Evolutionary conservation across 1,140 invertebrate genomes (phyloP).

Genomic region (Drosophila quadrilineata): DNA sequence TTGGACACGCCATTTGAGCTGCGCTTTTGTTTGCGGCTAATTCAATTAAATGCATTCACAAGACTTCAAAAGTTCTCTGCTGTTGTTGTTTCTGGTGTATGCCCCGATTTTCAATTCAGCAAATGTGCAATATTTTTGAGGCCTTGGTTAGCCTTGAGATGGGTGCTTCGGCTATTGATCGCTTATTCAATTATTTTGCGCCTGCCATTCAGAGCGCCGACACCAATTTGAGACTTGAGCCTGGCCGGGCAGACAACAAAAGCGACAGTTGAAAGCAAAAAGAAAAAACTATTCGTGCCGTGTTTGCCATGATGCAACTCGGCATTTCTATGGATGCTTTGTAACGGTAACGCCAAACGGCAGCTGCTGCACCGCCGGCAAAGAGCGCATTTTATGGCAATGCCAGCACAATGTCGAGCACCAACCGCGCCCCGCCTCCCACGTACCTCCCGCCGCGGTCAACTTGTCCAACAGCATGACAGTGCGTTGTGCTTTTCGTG

Average conservation of each 20-base stretch:
- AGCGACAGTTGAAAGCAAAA: slow-evolving; percentile 40
- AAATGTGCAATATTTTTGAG: no score
- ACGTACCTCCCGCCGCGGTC: no score
- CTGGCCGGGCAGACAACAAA: slow-evolving; percentile 45
- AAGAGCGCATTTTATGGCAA: no score
- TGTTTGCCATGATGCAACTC: slow-evolving; percentile 54
- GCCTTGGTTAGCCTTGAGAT: no score
- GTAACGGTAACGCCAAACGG: no score
- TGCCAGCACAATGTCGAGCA: slow-evolving; percentile 42
- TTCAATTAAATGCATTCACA: slow-evolving; percentile 36
- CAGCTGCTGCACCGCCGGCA: slow-evolving; percentile 43
- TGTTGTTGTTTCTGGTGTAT: no score
- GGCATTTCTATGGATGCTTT: slow-evolving; percentile 73
- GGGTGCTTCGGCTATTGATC: slow-evolving; percentile 75
- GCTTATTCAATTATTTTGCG: slow-evolving; percentile 69
- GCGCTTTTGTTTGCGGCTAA: slow-evolving; percentile 14
- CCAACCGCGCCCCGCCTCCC: neutral
- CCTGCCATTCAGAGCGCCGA: slow-evolving; percentile 40
- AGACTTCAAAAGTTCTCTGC: neutral
- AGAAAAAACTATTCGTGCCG: no score
- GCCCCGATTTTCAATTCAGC: no score
- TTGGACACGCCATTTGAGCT: no score
- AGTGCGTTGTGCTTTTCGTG: slow-evolving; percentile 61
- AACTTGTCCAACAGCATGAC: neutral
- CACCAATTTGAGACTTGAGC: slow-evolving; percentile 23